Evolutionary conservation across 2,797 vertebrate genomes (phyloP), one percentile per base, ranked within the genome.

Genomic region (Malacoraja senta): DNA sequence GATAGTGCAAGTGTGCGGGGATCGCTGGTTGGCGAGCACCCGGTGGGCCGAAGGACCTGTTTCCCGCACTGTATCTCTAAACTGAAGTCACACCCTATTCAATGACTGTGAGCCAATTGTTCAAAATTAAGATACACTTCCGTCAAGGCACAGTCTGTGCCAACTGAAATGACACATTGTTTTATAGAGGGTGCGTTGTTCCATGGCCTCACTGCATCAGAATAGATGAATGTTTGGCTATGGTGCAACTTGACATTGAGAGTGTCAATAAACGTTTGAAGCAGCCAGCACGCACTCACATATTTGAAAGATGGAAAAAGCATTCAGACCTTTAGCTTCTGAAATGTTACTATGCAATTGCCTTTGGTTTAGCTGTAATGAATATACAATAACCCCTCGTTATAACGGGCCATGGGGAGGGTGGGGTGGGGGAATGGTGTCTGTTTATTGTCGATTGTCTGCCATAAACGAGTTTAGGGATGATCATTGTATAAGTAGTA

Each of bases 21-120:
- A 53, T 53, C 44, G 3, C 44, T 0, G 44, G 6, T 53, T 53
- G 44, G 44, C 0, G 44, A 53, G 44, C 2, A 53, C 44, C 3
- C 4, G 44, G 44, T 53, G 44, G 44, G 44, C 44, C 4, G 44
- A 53, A 53, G 44, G 44, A 2, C 44, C 44, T 44, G 44, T 44
- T 44, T 44, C 44, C 44, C 44, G 44, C 4, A 4, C 44, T 53
- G 44, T 53, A 53, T 6, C 44, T 53, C 44, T 53, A 53, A 53
- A 53, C 44, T 53, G 44, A 53, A 72, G 35, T 91, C 88, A 91
- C 88, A 91, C 32, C 68, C 71, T 35, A 91, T 74, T 74, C 90
- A 72, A 72, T 74, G 38, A 72, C 17, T 91, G 21, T 38, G 72
- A 74, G 90, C 65, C 38, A 53, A 38, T 91, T 74, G 21, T 29